Base-by-base conservation (phyloP, 2,888 invertebrate species). In the Baccha elongata region DNA sequence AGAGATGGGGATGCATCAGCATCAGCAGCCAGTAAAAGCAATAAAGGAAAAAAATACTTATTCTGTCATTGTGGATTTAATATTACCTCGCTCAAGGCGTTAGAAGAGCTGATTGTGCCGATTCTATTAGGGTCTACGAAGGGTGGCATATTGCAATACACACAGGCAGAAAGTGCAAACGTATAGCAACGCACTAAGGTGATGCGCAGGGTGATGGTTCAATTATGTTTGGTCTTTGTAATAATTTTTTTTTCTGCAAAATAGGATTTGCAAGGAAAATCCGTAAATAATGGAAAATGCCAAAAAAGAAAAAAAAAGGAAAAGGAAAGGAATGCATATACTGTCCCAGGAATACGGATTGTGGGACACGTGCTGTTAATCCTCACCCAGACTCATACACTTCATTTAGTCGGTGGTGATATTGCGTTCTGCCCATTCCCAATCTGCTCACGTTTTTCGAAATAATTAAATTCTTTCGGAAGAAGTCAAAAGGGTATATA, bases 31-130 rank as follows among this genome's bases (percentile, higher is more conserved):
- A 37, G 26, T 11, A 32, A 52, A 40, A 73, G 53, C 26, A 58
- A 58, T 55, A 65, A 67, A 42, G 64, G 55, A 46, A 64, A 44
- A 53, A 8, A 37, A 50, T 44, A 67, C 37, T 52, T 76, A 72
- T 42, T 64, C 58, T 67, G 78, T 78, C 72, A 78, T 69, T 83
- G 78, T 68, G 73, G 64, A 83, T 83, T 83, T 68, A 72, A 83
- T 78, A 78, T 73, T 58, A 64, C 78, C 72, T 78, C 64, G 83
- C 76, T 76, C 67, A 72, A 76, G 72, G 83, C 74, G 64, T 50
- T 64, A 48, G 48, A 35, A 69, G 53, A 68, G 52, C 40, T 73
- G 62, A 48, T 58, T 68, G 15, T 67, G 60, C 52, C 53, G 44
- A 37, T 65, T 48, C 19, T 58, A 44, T 29, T 7, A 29, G 21